A percentile compares a stretch with the other conserved stretches of the same genome.
These are phyloP conservation scores for Esox lucius DNA, from an alignment of 2,797 vertebrate species.

Conservation along the genomic window DNA sequence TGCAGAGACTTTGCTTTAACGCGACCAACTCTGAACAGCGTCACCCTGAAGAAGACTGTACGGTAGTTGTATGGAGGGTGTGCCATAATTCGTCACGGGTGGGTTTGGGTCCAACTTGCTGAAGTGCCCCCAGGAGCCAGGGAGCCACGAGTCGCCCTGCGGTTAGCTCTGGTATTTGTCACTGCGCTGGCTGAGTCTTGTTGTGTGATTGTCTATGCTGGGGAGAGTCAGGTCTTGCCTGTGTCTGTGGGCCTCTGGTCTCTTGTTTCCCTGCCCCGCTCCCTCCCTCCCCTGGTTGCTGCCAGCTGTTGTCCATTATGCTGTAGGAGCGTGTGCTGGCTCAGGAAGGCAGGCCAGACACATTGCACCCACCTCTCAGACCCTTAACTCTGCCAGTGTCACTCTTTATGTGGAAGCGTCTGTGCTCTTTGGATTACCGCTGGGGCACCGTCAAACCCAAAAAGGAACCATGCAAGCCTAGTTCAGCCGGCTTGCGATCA, in stretches of 20 bases:
- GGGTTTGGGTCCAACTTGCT: conserved; percentile 22
- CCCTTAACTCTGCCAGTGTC: too few species aligned
- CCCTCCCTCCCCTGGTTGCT: conserved; percentile 19
- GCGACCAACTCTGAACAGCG: conserved; percentile 16
- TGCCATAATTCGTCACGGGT: conserved; percentile 14
- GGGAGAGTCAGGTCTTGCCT: conserved; percentile 47
- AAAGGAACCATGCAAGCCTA: too few species aligned
- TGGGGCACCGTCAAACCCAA: too few species aligned
- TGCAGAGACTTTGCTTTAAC: conserved; percentile 14
- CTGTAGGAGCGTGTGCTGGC: too few species aligned
- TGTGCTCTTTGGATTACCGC: too few species aligned
- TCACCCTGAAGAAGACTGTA: conserved; percentile 25
- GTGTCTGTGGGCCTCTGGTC: conserved; percentile 13
- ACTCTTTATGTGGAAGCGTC: too few species aligned
- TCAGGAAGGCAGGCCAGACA: too few species aligned
- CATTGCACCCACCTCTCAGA: too few species aligned
- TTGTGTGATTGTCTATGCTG: conserved; percentile 53
- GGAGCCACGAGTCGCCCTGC: not conserved
- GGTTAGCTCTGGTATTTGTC: conserved; percentile 33
- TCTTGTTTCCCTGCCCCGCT: conserved; percentile 10
- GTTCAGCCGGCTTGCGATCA: too few species aligned
- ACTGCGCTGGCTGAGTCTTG: conserved; percentile 43
- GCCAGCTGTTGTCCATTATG: too few species aligned
- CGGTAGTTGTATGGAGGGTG: conserved; percentile 19
- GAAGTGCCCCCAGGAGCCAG: not conserved